These are phyloP conservation scores for Masnerella sp. DNA, from an alignment of 2,888 invertebrate genomes.

Conservation along the genomic window DNA sequence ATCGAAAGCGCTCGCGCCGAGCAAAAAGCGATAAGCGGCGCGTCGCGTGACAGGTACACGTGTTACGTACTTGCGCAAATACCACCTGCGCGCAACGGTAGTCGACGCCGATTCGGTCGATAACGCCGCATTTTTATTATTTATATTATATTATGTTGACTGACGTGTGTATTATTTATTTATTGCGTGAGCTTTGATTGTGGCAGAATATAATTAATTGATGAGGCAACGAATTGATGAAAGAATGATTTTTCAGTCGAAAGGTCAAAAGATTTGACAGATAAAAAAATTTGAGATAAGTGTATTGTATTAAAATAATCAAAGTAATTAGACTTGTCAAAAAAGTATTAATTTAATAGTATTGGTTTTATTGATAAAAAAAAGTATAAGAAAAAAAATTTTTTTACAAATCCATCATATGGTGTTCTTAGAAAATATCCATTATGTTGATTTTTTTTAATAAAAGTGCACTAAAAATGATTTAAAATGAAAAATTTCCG, in stretches of 20 bases:
- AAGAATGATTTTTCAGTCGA: slow-evolving; percentile 4
- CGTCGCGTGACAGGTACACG: slow-evolving; percentile 62
- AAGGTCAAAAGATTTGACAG: slow-evolving; percentile 16
- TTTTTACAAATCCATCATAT: no score
- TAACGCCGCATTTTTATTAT: slow-evolving; percentile 23
- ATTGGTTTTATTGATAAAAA: no score
- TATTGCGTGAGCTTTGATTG: slow-evolving; percentile 27
- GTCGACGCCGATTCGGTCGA: slow-evolving; percentile 37
- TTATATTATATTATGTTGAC: slow-evolving; percentile 22
- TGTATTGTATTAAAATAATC: neutral
- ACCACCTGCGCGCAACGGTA: slow-evolving; percentile 49
- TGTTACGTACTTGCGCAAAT: slow-evolving; percentile 60
- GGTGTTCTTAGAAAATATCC: no score
- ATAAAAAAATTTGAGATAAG: slow-evolving; percentile 4
- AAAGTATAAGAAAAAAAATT: no score
- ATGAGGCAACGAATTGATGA: slow-evolving; percentile 25
- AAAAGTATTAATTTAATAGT: no score
- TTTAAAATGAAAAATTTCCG: no score
- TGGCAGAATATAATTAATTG: slow-evolving; percentile 43
- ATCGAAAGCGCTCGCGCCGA: slow-evolving; percentile 48
- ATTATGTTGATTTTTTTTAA: no score
- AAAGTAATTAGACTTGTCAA: slow-evolving; percentile 1
- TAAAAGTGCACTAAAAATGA: no score
- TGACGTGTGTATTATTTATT: slow-evolving; percentile 37
- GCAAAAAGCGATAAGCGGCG: slow-evolving; percentile 51